Base-by-base conservation (phyloP, 2,888 invertebrate genomes). In the Caenorhabditis parvicauda region DNA sequence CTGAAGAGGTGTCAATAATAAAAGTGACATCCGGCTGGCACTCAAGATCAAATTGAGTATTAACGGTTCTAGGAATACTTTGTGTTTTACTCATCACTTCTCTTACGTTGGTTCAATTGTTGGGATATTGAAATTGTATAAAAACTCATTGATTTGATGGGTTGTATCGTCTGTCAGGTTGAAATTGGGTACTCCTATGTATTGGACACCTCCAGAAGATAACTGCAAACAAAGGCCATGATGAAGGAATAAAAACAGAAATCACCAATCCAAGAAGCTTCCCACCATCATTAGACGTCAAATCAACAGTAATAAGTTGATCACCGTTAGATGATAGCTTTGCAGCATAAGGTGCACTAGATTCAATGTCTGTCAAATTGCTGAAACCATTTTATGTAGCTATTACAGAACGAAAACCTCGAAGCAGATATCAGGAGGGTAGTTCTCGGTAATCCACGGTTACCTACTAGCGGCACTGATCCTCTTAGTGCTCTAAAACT, bases 11-110 rank as follows among this genome's bases (percentile, higher is more conserved):
- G 39, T 66, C 66, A 4, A 63, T 19, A 6, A 66, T 22, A 35
- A 66, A 54, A 3, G 66, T 59, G 6, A 55, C 56, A 48, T 66
- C 66, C 0, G 66, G 48, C 46, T 66, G 49, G 39, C 66, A 59
- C 17, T 39, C 27, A 24, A 50, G 54, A 17, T 54, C 59, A 5
- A n/a, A 32, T n/a, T 32, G 35, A 9, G n/a, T 12, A 32, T n/a
- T n/a, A n/a, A n/a, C n/a, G n/a, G n/a, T n/a, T n/a, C n/a, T n/a
- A n/a, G n/a, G n/a, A n/a, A n/a, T n/a, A n/a, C n/a, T n/a, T n/a
- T n/a, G n/a, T n/a, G n/a, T n/a, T n/a, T 42, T 17, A 42, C 22
- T n/a, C 24, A 19, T 22, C 3, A 7, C 28, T n/a, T n/a, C n/a
- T 41, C 21, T 45, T 38, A 54, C 59, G 47, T 47, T 24, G 54